Percentiles rank a stretch among this genome's conserved stretches.
Conservation (phyloP, 2,888 invertebrate species). For the Lepidochitona cinerea region DNA sequence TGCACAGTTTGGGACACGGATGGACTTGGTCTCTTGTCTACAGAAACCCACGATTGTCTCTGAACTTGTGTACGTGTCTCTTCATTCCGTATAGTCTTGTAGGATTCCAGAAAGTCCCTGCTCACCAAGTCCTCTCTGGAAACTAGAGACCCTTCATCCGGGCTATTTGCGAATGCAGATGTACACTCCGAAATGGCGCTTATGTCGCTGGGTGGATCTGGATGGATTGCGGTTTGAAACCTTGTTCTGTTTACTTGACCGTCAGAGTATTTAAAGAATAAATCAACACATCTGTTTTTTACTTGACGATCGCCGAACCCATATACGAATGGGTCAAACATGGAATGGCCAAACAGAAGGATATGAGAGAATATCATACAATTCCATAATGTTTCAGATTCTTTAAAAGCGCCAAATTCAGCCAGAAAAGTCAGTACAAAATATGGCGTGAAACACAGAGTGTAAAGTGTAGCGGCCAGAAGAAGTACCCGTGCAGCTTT, state of each 20-base stretch:
- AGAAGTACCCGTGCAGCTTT: background rate
- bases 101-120: background rate
- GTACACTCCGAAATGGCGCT: background rate
- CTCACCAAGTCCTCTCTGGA: background rate
- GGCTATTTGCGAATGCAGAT: background rate
- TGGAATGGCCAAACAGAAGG: background rate
- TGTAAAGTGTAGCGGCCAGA: background rate
- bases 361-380: background rate
- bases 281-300: background rate
- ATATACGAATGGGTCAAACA: background rate
- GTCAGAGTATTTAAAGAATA: no score
- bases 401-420: background rate
- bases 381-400: background rate
- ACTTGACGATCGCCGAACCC: background rate
- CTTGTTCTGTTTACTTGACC: background rate
- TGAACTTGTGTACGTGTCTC: background rate
- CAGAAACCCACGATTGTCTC: background rate
- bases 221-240: no score
- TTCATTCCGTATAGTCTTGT: background rate
- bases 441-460: background rate
- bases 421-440: background rate
- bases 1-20: background rate
- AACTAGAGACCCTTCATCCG: background rate
- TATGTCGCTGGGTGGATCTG: background rate
- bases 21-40: background rate